Evolutionary conservation across 1,140 invertebrate genomes (phyloP).

Genomic region (Oryzaephilus surinamensis): DNA sequence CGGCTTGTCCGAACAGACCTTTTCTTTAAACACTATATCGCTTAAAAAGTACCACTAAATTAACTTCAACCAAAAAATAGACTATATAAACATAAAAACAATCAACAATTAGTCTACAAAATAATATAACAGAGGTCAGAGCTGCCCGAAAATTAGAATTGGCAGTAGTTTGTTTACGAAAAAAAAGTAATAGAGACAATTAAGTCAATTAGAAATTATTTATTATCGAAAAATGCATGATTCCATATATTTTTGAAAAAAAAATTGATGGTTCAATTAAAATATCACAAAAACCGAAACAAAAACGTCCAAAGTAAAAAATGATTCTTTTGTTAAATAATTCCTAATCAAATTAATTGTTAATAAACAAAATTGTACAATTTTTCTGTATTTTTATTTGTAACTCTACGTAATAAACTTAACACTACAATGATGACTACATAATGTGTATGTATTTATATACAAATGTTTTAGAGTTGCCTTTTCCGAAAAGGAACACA

Average conservation of each 20-base stretch:
- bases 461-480: conserved; percentile 35
- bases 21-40: conserved; percentile 18
- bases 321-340: no score
- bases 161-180: conserved; percentile 8
- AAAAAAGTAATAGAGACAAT: no score
- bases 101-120: conserved; percentile 38
- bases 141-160: conserved; percentile 20
- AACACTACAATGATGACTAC: conserved; percentile 35
- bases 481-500: not conserved
- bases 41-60: conserved; percentile 26
- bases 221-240: no score
- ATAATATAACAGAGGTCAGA: conserved; percentile 30
- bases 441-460: conserved; percentile 35
- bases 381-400: conserved; percentile 16
- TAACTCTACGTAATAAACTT: conserved; percentile 25
- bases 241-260: no score
- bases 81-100: conserved; percentile 41
- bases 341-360: conserved; percentile 7
- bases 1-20: no score
- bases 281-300: no score
- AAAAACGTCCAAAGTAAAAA: no score
- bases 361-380: no score
- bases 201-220: no score
- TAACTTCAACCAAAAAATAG: conserved; percentile 38
- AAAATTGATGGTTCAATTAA: no score